Base-by-base conservation (phyloP, 2,797 vertebrate species). In the Nyctibius grandis region DNA sequence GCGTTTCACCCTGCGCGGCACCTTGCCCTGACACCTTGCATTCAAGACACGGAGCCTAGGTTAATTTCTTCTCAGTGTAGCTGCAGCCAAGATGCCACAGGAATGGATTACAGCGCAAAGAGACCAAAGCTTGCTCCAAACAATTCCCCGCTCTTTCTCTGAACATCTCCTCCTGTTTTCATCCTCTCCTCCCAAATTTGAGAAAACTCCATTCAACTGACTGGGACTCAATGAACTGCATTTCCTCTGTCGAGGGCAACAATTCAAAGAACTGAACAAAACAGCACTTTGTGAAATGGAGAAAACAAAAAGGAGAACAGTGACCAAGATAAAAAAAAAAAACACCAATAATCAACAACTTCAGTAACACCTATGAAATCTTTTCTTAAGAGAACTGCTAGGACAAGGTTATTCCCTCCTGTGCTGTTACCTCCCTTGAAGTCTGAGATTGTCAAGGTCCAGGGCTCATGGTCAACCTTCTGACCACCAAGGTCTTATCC, bases 11-110 rank as follows among this genome's bases (percentile, higher is more conserved):
- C 31, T 21, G 36, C 0, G 0, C 50, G 22, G 34, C 8, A 38
- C 38, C 51, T 56, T 40, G 20, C 44, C 44, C 36, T 28, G 11
- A 54, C 0, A 3, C 0, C 3, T 12, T 48, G 25, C 33, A 31
- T 42, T 78, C 31, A 9, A 19, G 23, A 45, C 22, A 31, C 4
- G 23, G 28, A 61, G 23, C 20, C 47, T 36, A 29, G 22, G 53
- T 42, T 3, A 53, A 63, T 67, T 88, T 57, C 51, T 80, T 42
- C 60, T 50, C 1, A 0, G 1, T 34, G 21, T 15, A 75, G 51
- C 28, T 87, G 38, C 59, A 77, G 69, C 68, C 11, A 31, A 40
- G 57, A 53, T 10, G n/a, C 29, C 21, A n/a, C 8, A 13, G 40
- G 48, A 16, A 56, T 33, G 44, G 23, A 44, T 61, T 13, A 22